A percentile compares a stretch with the other conserved stretches of the same genome.
phyloP scores from a whole-genome alignment of 2,797 vertebrate species.

The Novumbra hubbsi region DNA sequence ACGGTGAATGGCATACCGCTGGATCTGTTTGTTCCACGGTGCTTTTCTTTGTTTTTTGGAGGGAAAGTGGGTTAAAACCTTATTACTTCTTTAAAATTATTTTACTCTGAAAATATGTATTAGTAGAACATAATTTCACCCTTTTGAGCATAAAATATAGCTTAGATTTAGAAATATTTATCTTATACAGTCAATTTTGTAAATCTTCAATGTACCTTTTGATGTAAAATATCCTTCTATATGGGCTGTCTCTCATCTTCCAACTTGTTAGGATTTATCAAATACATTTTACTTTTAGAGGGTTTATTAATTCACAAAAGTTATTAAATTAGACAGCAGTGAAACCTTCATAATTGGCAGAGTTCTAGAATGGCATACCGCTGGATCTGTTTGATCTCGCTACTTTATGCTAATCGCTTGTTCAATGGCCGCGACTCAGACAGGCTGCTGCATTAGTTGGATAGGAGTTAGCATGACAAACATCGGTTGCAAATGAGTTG shows the following conservation, averaged over 20 bases:
- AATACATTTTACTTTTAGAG: not conserved
- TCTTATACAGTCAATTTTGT: too few species aligned
- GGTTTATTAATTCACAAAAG: constrained; percentile 22
- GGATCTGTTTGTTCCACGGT: too few species aligned
- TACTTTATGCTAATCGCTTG: constrained; percentile 27
- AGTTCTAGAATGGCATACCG: not conserved
- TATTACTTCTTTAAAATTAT: too few species aligned
- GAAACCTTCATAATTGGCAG: not conserved
- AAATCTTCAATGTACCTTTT: too few species aligned
- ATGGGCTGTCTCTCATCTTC: not conserved
- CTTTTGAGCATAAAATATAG: too few species aligned
- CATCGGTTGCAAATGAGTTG: constrained; percentile 47
- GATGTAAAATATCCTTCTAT: not conserved
- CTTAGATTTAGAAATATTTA: too few species aligned
- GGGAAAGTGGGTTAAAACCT: too few species aligned
- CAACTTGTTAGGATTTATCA: not conserved
- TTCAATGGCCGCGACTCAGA: constrained; percentile 26
- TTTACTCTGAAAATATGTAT: too few species aligned
- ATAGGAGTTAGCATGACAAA: constrained; percentile 46
- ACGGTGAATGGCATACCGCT: too few species aligned
- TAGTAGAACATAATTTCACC: too few species aligned
- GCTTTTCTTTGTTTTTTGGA: too few species aligned
- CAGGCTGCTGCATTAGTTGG: constrained; percentile 29
- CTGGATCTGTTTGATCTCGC: constrained; percentile 29
- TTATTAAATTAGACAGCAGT: constrained; percentile 3